A percentile compares a stretch with the other conserved stretches of the same genome.
phyloP scores from a whole-genome alignment of 1,140 invertebrate genomes.

The Drosophila pseudoobscura region DNA sequence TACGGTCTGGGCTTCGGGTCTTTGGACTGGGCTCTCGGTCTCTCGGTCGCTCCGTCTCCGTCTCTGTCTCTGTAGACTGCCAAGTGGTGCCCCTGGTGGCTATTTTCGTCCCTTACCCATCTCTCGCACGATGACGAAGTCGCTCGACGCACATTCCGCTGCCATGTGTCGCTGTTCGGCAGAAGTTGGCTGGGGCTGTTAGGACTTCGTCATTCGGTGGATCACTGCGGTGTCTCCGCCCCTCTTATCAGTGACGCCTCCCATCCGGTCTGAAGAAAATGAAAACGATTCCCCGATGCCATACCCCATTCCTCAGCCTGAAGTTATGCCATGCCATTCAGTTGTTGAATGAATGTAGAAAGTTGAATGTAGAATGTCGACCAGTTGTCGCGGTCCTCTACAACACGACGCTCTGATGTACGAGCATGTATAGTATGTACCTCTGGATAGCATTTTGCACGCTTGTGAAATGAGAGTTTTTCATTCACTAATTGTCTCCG shows the following conservation, averaged over 20 bases:
- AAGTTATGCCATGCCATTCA: conserved; percentile 20
- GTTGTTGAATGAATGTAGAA: too few relatives aligned
- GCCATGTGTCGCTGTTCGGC: conserved; percentile 26
- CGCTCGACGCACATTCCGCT: conserved; percentile 45
- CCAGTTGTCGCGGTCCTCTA: too few relatives aligned
- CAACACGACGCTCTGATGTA: too few relatives aligned
- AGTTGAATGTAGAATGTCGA: too few relatives aligned
- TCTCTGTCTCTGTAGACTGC: conserved; percentile 2
- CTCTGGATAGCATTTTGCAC: not conserved
- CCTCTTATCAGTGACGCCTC: conserved; percentile 30
- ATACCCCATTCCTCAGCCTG: conserved; percentile 3
- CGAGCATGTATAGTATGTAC: too few relatives aligned
- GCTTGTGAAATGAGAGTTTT: conserved; percentile 23
- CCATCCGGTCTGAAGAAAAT: conserved; percentile 8
- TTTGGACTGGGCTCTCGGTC: not conserved
- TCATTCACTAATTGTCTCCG: conserved; percentile 41
- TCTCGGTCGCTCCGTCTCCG: conserved; percentile 1
- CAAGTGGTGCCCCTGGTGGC: conserved; percentile 17
- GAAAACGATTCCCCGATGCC: not conserved
- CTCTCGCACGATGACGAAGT: conserved; percentile 44
- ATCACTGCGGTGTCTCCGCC: conserved; percentile 36
- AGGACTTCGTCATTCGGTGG: conserved; percentile 42
- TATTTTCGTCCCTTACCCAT: conserved; percentile 36
- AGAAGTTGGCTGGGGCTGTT: not conserved
- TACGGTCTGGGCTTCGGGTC: conserved; percentile 13